Evolutionary conservation across 2,888 invertebrate genomes (phyloP), one percentile per base, ranked within the genome.

Genomic region (Leucophenga maculata): DNA sequence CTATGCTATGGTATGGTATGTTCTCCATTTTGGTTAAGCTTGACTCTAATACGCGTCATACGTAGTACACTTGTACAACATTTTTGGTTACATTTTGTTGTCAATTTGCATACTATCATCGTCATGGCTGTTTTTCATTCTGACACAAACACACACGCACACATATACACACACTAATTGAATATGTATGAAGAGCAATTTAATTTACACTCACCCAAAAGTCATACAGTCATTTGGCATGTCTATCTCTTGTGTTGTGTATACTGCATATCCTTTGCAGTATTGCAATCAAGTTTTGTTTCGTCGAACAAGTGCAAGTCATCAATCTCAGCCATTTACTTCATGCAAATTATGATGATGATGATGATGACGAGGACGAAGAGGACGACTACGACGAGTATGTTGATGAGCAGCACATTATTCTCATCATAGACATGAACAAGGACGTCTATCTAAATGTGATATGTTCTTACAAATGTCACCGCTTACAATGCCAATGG

Each of bases 41-140:
- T 32, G 39, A 8, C 39, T 39, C 66, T 66, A 39, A 66, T 54
- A 44, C 44, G 6, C 20, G 22, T 20, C n/a, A n/a, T n/a, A n/a
- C n/a, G n/a, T n/a, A n/a, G n/a, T n/a, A n/a, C n/a, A n/a, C 32
- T 16, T 16, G 44, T 50, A 26, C 26, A 26, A 44, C 39, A 16
- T 16, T 32, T 6, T 32, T 46, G 52, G 26, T n/a, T 71, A 72
- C 50, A 50, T 71, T 76, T 69, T 69, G 69, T 84, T 79, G 84
- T 84, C 85, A 86, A 86, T 84, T 84, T 85, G 86, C 84, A 85
- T 84, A 83, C 86, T 84, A 84, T 83, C 84, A 81, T 78, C 83
- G 77, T 86, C 80, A 82, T 83, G 80, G 77, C 78, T 81, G 80
- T 83, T 81, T 81, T 83, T 83, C 83, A 83, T 80, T 77, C 69